Evolutionary conservation across 2,113 vertebrate species (phyloP), one percentile per base, ranked within the genome.

Genomic region (Micromys minutus): DNA sequence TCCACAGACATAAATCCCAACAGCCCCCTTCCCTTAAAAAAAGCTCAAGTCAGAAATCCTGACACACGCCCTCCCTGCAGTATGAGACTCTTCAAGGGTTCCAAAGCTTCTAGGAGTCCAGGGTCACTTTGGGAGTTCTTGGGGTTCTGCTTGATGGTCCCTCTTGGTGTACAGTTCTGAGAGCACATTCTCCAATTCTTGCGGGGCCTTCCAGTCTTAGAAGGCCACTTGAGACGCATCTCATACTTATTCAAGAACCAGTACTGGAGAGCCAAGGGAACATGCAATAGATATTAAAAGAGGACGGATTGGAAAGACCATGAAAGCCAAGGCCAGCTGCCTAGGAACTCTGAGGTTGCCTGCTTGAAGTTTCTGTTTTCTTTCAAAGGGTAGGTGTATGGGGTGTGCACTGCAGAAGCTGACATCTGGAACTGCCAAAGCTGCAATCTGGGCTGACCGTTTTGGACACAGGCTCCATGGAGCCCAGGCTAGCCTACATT

Each of bases 151-250:
- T 12, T 34, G 45, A 11, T 47, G 42, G 1, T 13, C 11, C 11
- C 1, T 13, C 11, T 13, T 65, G 29, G 3, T 65, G 4, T 4
- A 4, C 9, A 63, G 9, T 29, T 8, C 9, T 0, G 9, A 29
- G 9, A 12, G 26, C 0, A 12, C 63, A 4, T 31, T 31, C 4
- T 65, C 26, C 9, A 55, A 55, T 55, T 55, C 52, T 55, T 55
- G 10, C 3, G 52, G 52, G 52, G 2, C 52, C 2, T 55, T n/a
- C n/a, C n/a, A n/a, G n/a, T n/a, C n/a, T n/a, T n/a, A n/a, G n/a
- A n/a, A n/a, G n/a, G n/a, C n/a, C n/a, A n/a, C n/a, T n/a, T n/a
- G n/a, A n/a, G n/a, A n/a, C n/a, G n/a, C n/a, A n/a, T n/a, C n/a
- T n/a, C n/a, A n/a, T n/a, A n/a, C n/a, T n/a, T n/a, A n/a, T n/a